A percentile compares a stretch with the other conserved stretches of the same genome.
These are phyloP conservation scores for Actinemys pallida DNA, from an alignment of 2,113 vertebrate genomes.

Conservation along the genomic window DNA sequence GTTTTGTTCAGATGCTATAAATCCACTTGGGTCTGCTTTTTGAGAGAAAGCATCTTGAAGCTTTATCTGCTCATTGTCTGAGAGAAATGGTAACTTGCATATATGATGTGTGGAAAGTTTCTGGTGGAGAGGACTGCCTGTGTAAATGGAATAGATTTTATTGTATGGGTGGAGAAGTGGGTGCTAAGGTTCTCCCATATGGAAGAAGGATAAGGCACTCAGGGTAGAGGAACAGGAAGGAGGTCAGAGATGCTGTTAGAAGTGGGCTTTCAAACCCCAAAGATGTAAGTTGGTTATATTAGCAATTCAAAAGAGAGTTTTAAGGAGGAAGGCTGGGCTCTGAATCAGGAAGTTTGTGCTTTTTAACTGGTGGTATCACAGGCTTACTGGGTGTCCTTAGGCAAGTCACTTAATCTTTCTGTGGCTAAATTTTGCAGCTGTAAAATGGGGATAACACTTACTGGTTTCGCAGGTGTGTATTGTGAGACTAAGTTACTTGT, in stretches of 20 bases:
- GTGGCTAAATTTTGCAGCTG: constrained; percentile 26
- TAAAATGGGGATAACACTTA: constrained; percentile 34
- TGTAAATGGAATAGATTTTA: neutral
- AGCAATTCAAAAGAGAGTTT: constrained; percentile 9
- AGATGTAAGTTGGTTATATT: neutral
- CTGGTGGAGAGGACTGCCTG: neutral
- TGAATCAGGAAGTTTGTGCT: neutral
- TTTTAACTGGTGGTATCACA: neutral
- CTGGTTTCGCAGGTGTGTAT: constrained; percentile 30
- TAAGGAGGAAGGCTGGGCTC: neutral
- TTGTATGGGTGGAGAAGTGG: neutral
- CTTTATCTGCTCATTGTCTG: constrained; percentile 39
- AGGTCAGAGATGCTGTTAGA: neutral
- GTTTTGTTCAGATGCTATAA: neutral
- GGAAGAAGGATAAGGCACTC: neutral
- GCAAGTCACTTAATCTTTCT: neutral
- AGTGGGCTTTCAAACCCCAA: neutral
- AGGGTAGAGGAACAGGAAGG: neutral
- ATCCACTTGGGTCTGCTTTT: neutral
- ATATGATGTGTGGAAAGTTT: neutral
- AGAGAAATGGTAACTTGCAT: neutral
- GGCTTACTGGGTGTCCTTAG: neutral
- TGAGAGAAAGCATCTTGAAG: neutral
- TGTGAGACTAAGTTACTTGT: constrained; percentile 20
- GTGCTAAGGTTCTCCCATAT: neutral